A percentile compares a stretch with the other conserved stretches of the same genome.
phyloP scores from a whole-genome alignment of 2,113 vertebrate genomes.

The Mustela lutreola region DNA sequence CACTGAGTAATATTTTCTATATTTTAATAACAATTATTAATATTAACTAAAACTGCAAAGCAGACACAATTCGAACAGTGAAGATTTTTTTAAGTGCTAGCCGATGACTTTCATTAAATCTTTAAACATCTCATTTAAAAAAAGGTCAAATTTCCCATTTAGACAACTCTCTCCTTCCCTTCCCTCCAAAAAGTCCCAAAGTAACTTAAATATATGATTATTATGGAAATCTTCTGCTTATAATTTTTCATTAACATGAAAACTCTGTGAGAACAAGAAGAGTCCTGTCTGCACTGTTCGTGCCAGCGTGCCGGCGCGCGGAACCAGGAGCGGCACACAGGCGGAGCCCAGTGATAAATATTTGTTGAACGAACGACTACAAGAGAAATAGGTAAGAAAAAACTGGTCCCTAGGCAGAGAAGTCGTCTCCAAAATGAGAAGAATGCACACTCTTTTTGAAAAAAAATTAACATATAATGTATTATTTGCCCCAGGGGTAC shows the following conservation, averaged over 20 bases:
- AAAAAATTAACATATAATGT: too few species aligned
- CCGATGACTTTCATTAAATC: slow-evolving; percentile 44
- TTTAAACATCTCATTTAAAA: neutral
- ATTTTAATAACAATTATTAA: slow-evolving; percentile 21
- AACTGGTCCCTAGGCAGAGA: neutral
- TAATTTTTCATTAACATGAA: neutral
- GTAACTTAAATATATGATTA: neutral
- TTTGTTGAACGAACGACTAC: neutral
- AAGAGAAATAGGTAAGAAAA: neutral
- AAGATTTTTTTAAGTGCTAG: neutral
- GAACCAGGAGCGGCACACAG: neutral
- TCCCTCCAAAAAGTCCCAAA: slow-evolving; percentile 1
- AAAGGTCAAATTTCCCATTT: slow-evolving; percentile 1
- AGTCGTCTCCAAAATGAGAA: neutral
- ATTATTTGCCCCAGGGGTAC: too few species aligned
- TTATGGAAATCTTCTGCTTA: neutral
- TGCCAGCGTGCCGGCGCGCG: fast-evolving
- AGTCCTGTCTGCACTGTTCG: neutral
- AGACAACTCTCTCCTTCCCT: neutral
- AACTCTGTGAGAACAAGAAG: neutral
- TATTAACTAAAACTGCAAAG: neutral
- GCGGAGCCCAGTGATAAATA: neutral
- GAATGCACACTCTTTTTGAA: neutral
- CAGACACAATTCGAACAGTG: neutral
- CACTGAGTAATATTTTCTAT: neutral